Evolutionary conservation across 2,888 invertebrate genomes (phyloP), one percentile per base, ranked within the genome.

Genomic region (Leptopilina drosophilae): DNA sequence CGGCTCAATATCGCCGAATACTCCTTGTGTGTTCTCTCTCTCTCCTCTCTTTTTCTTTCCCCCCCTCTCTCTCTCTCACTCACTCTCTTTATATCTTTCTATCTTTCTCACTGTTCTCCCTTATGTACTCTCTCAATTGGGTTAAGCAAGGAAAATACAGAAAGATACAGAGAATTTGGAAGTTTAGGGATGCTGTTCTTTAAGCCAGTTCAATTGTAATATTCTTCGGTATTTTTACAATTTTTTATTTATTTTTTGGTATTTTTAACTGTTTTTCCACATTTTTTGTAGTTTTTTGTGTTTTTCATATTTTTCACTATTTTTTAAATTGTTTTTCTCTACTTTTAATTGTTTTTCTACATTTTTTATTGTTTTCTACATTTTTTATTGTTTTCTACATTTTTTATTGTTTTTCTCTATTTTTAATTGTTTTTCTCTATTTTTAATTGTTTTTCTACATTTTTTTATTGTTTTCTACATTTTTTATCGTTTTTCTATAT

Each of bases 1-100:
- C 86, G 84, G 89, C 89, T 90, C 90, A 86, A 90, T 90, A 90
- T 90, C 88, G 86, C 87, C 89, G 87, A 89, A 90, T 87, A 89
- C 87, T 87, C 89, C 87, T 88, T 89, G 84, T 86, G 85, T 88
- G 83, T 85, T 83, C 86, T 84, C 84, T 9, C 62, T 62, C 33
- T 81, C 33, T 33, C 33, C 33, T 33, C 33, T 33, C 77, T 81
- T 64, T 81, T 82, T 83, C 89, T 85, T 79, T 66, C 77, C 80
- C 4, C 83, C 86, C 84, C 84, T 15, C 62, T 20, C 83, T 84
- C 86, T 84, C 86, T 84, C 84, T 15, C 62, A 20, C 83, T 84
- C 86, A 84, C 83, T 15, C 62, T 62, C 84, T 85, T 79, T 69
- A 33, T 33, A 33, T 62, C 84, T 85, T 79, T 69, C 76, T 80